phyloP scores from a whole-genome alignment of 1,140 invertebrate genomes.

The Episyrphus balteatus region DNA sequence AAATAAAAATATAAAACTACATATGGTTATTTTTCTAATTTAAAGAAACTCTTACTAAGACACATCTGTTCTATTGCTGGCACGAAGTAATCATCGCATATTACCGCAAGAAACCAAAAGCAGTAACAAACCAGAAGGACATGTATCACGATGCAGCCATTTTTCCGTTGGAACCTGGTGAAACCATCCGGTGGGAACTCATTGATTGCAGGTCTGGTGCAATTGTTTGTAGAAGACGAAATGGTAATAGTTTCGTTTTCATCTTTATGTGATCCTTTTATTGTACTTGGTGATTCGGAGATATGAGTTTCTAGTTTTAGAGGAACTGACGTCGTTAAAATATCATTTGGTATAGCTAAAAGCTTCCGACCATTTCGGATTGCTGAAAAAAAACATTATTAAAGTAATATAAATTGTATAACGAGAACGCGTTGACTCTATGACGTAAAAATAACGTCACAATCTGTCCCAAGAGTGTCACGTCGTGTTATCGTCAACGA shows the following conservation, averaged over 20 bases:
- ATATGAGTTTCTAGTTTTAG: no score
- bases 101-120: slow-evolving; percentile 64
- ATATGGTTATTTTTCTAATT: neutral
- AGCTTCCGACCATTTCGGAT: no score
- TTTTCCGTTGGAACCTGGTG: slow-evolving; percentile 50
- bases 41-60: slow-evolving; percentile 49
- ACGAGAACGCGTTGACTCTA: no score
- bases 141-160: slow-evolving; percentile 59
- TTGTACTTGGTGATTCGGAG: no score
- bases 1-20: neutral
- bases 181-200: slow-evolving; percentile 70
- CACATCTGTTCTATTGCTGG: slow-evolving; percentile 75
- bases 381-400: neutral
- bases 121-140: slow-evolving; percentile 65
- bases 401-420: slow-evolving; percentile 1
- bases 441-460: no score
- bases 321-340: no score
- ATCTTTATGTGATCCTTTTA: neutral
- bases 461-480: no score
- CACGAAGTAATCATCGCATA: slow-evolving; percentile 81
- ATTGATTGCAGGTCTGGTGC: slow-evolving; percentile 57
- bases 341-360: no score
- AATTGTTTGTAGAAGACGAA: slow-evolving; percentile 37
- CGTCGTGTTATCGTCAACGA: no score
- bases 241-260: neutral